Evolutionary conservation across 2,888 invertebrate genomes (phyloP).

Genomic region (Eurytoma adleriae): DNA sequence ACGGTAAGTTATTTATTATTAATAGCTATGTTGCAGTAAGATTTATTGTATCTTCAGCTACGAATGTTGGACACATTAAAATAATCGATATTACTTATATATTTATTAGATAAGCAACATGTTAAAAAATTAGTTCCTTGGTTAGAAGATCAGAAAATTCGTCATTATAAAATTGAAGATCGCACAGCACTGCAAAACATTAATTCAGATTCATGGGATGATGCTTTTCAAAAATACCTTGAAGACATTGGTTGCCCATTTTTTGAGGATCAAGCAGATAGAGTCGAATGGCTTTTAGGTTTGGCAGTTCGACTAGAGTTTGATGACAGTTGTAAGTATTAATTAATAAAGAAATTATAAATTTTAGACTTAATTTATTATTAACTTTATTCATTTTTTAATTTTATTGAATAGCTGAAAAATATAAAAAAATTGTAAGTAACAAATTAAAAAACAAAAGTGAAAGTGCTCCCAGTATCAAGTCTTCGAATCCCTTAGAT

Average conservation of each 20-base stretch:
- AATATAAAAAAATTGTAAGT: conserved; percentile 83
- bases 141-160: conserved; percentile 96
- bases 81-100: conserved; percentile 6
- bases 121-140: conserved; percentile 90
- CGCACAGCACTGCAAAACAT: conserved; percentile 85
- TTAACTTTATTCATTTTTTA: conserved; percentile 35
- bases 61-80: neutral
- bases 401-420: conserved; percentile 78
- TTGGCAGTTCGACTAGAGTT: conserved; percentile 91
- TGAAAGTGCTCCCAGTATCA: conserved; percentile 83
- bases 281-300: conserved; percentile 91
- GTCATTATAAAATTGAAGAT: conserved; percentile 90
- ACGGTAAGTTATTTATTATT: conserved; percentile 78
- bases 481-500: conserved; percentile 89
- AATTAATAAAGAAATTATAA: neutral
- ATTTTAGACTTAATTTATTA: neutral
- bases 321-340: conserved; percentile 83
- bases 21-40: neutral
- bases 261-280: conserved; percentile 80
- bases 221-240: conserved; percentile 85
- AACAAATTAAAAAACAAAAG: conserved; percentile 78
- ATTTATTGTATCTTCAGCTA: neutral
- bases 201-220: conserved; percentile 83
- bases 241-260: conserved; percentile 86
- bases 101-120: conserved; percentile 83